These are phyloP conservation scores for Tetropium fuscum DNA, from an alignment of 2,888 invertebrate species.

Conservation along the genomic window DNA sequence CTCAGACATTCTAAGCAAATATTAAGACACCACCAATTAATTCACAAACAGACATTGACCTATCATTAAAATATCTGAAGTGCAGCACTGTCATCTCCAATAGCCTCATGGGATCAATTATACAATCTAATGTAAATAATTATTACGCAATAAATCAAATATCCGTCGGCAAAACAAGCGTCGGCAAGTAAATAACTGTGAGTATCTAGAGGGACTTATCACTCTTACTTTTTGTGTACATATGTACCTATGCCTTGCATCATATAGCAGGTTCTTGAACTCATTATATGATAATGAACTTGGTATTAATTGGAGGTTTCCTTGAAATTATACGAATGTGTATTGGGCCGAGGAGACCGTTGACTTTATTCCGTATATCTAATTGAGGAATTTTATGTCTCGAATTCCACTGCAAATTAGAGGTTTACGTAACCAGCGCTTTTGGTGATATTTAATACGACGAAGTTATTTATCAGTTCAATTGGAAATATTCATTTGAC, in stretches of 20 bases:
- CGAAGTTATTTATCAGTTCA: not conserved
- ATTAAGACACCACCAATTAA: slow-evolving; percentile 4
- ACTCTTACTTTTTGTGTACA: slow-evolving; percentile 22
- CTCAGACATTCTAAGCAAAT: slow-evolving; percentile 3
- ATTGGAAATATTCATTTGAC: slow-evolving; percentile 4
- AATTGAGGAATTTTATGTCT: not conserved
- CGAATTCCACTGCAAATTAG: slow-evolving; percentile 2
- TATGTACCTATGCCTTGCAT: not conserved
- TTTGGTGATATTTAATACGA: not conserved
- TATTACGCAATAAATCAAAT: slow-evolving; percentile 21
- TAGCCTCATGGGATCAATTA: slow-evolving; percentile 1
- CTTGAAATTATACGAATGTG: slow-evolving; percentile 13
- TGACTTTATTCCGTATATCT: not conserved
- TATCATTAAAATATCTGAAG: slow-evolving; percentile 11
- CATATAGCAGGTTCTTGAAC: slow-evolving; percentile 20
- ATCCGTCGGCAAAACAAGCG: not conserved
- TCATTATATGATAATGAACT: slow-evolving; percentile 27
- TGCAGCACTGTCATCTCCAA: slow-evolving; percentile 5
- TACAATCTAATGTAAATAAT: slow-evolving; percentile 10
- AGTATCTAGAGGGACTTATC: slow-evolving; percentile 4
- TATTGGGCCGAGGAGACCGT: slow-evolving; percentile 5
- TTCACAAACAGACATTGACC: slow-evolving; percentile 8
- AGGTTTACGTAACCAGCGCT: not conserved
- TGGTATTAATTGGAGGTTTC: slow-evolving; percentile 26
- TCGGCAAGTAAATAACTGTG: not conserved